Percentiles rank a stretch among this genome's conserved stretches.
Evolutionary conservation across 2,888 invertebrate species (phyloP).

Genomic region (Orchesellides sinensis): DNA sequence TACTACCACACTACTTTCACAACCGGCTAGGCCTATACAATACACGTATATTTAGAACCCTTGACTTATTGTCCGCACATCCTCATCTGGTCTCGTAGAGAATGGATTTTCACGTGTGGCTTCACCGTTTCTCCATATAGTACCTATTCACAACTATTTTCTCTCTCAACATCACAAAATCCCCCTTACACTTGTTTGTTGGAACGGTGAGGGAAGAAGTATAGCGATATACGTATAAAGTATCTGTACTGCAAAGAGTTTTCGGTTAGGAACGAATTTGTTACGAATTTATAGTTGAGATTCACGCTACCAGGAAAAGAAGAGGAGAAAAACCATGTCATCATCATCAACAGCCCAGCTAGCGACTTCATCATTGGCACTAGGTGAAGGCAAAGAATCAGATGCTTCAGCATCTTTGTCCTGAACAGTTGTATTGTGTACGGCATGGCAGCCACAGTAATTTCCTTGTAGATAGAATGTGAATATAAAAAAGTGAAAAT

Average conservation of each 20-base stretch:
- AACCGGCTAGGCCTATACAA: too few species aligned
- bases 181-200: too few species aligned
- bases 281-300: slow-evolving; percentile 26
- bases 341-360: slow-evolving; percentile 42
- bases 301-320: slow-evolving; percentile 17
- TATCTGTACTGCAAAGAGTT: background rate
- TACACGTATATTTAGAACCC: slow-evolving; percentile 8
- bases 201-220: too few species aligned
- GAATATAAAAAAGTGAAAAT: background rate
- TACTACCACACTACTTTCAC: background rate
- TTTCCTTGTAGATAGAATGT: background rate
- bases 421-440: slow-evolving; percentile 36
- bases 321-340: slow-evolving; percentile 44
- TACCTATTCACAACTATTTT: background rate
- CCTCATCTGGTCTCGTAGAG: slow-evolving; percentile 25
- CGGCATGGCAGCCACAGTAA: background rate
- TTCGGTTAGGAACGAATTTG: slow-evolving; percentile 21
- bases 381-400: slow-evolving; percentile 37
- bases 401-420: slow-evolving; percentile 43
- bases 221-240: background rate
- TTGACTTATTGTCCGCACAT: slow-evolving; percentile 57
- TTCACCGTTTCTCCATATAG: background rate
- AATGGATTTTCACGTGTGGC: slow-evolving; percentile 49
- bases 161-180: slow-evolving; percentile 8
- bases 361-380: slow-evolving; percentile 60